Evolutionary conservation across 1,140 invertebrate genomes (phyloP).

Genomic region (Drosophila yakuba): DNA sequence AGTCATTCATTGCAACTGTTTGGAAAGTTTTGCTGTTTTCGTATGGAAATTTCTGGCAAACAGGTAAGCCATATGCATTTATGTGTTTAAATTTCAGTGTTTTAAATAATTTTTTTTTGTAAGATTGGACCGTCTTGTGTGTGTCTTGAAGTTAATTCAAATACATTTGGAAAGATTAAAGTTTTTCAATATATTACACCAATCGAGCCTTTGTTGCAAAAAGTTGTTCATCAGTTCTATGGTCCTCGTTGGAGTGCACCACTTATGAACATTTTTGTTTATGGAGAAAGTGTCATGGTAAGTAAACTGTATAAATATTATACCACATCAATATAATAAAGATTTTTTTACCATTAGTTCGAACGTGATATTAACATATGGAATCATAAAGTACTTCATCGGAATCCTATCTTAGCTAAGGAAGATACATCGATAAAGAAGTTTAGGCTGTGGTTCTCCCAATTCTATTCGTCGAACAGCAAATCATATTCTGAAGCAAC

Average conservation of each 20-base stretch:
- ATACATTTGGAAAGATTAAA: constrained; percentile 87
- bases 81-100: neutral
- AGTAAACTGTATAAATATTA: constrained; percentile 31
- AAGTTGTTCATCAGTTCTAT: constrained; percentile 91
- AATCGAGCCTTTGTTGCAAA: constrained; percentile 91
- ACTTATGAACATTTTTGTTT: constrained; percentile 89
- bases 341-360: constrained; percentile 86
- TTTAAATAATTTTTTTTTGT: neutral
- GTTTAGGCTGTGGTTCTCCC: constrained; percentile 93
- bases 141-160: constrained; percentile 87
- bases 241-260: constrained; percentile 87
- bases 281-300: constrained; percentile 92
- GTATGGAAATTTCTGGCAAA: constrained; percentile 59
- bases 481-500: constrained; percentile 84
- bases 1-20: constrained; percentile 60
- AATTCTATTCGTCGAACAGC: constrained; percentile 94
- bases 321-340: neutral
- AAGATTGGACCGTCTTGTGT: constrained; percentile 94
- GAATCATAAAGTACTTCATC: constrained; percentile 93
- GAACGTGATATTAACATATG: constrained; percentile 94
- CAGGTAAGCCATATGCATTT: constrained; percentile 47
- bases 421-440: constrained; percentile 90
- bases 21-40: constrained; percentile 52
- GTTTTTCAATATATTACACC: constrained; percentile 93
- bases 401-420: constrained; percentile 89